Evolutionary conservation across 2,888 invertebrate genomes (phyloP), one percentile per base, ranked within the genome.

Genomic region (Tribolium freemani): DNA sequence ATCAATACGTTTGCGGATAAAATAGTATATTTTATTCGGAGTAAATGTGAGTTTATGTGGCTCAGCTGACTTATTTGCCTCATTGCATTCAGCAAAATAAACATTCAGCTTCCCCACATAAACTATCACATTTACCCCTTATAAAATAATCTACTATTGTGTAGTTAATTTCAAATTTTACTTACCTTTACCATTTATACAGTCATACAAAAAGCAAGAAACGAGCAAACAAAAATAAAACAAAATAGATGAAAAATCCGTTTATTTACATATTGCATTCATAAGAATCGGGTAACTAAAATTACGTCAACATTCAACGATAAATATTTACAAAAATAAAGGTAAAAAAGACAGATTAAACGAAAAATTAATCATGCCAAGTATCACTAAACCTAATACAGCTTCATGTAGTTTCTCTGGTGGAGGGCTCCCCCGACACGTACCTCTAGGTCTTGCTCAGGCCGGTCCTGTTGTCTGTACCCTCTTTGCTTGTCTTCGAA

Each of bases 401-500:
- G 68, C 69, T 83, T 83, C 82, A 83, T 82, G 64, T 80, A 82
- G 64, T 80, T 80, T 67, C 81, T 71, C 60, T 78, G 60, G 26
- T 57, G 71, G 30, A 71, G 56, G 16, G 56, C 50, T 10, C 26
- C 63, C 50, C 75, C 73, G 11, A 74, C 76, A 79, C 84, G 87
- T 87, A 91, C 91, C 88, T 91, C 91, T 67, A 90, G 86, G 79
- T 90, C 90, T 74, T 88, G 88, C 74, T 89, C 89, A 16, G 87
- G 84, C 74, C 90, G 83, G 77, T 94, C 91, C 82, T 93, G 91
- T 80, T 91, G 92, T 69, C 90, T 86, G 86, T 95, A 96, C 1
- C 93, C 93, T 2, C 95, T 89, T 84, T 96, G 96, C 75, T 94
- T 93, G 82, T 95, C 94, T 79, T 95, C 94, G 83, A 94, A 96